A percentile compares a stretch with the other conserved stretches of the same genome.
phyloP scores from a whole-genome alignment of 2,888 invertebrate genomes.

The Drosophila anomalata region DNA sequence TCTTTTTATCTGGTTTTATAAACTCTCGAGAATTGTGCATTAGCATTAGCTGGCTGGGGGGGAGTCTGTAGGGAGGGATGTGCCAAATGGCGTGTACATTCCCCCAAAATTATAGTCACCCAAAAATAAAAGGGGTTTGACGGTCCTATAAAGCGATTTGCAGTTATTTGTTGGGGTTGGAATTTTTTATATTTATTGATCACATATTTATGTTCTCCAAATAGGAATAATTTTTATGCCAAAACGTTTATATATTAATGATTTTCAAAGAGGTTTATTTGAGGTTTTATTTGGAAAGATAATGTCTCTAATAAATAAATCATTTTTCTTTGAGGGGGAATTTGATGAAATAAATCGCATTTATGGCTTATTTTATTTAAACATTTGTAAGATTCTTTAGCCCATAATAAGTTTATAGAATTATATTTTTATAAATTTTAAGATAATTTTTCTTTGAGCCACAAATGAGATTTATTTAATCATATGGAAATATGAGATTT shows the following conservation, averaged over 20 bases:
- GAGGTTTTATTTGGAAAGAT: background rate
- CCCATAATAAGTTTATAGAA: background rate
- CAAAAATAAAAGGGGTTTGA: conserved; percentile 1
- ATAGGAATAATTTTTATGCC: background rate
- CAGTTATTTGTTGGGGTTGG: conserved; percentile 5
- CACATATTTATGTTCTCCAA: conserved; percentile 2
- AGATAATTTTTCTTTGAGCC: too few relatives aligned
- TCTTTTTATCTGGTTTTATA: conserved; percentile 36
- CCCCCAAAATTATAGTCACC: background rate
- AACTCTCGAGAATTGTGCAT: conserved; percentile 44
- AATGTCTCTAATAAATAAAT: background rate
- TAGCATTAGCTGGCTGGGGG: conserved; percentile 26
- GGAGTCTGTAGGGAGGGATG: background rate
- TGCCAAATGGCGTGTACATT: conserved; percentile 33
- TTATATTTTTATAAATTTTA: background rate
- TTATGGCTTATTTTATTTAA: too few relatives aligned
- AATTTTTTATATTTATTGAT: background rate
- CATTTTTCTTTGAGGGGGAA: background rate
- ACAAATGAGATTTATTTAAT: too few relatives aligned
- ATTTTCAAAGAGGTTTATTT: background rate
- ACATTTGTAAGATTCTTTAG: too few relatives aligned
- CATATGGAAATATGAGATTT: too few relatives aligned
- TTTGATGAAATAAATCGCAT: too few relatives aligned
- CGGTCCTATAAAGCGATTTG: conserved; percentile 21
- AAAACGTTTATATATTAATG: conserved; percentile 1